Evolutionary conservation across 2,113 vertebrate genomes (phyloP).

Genomic region (Pteropus alecto): DNA sequence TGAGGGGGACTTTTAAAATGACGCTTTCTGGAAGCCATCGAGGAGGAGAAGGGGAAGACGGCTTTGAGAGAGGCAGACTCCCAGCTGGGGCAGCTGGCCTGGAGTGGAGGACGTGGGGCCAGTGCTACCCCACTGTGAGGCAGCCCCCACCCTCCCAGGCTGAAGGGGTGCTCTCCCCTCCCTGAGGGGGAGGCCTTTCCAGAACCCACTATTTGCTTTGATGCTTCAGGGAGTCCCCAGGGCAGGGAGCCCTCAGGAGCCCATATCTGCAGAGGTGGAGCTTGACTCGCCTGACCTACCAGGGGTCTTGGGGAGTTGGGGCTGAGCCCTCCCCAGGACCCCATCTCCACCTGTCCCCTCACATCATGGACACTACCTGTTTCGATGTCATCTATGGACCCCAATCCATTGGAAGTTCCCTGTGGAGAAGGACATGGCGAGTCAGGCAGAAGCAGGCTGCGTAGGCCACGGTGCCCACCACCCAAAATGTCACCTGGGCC

Average conservation of each 20-base stretch:
- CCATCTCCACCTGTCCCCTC: fast-evolving
- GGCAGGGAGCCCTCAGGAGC: neutral
- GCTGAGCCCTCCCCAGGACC: neutral
- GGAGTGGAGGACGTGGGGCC: neutral
- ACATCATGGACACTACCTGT: constrained; percentile 83
- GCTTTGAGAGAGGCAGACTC: neutral
- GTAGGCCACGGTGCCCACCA: neutral
- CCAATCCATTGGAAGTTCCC: constrained; percentile 85
- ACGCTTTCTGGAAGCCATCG: neutral
- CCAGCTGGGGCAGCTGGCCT: fast-evolving
- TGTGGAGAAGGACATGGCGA: constrained; percentile 59
- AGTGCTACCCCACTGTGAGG: fast-evolving
- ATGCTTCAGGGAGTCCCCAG: neutral
- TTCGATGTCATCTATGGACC: constrained; percentile 85
- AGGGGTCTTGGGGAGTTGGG: neutral
- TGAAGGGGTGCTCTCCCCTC: neutral
- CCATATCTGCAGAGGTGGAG: neutral
- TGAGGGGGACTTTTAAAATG: neutral
- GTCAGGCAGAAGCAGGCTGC: neutral
- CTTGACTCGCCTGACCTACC: neutral
- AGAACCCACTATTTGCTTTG: neutral
- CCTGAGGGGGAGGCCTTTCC: neutral
- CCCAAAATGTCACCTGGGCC: neutral
- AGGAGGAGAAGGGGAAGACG: neutral
- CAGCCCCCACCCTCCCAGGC: neutral